Evolutionary conservation across 2,113 vertebrate genomes (phyloP), one percentile per base, ranked within the genome.

Genomic region (Noturus placidus): DNA sequence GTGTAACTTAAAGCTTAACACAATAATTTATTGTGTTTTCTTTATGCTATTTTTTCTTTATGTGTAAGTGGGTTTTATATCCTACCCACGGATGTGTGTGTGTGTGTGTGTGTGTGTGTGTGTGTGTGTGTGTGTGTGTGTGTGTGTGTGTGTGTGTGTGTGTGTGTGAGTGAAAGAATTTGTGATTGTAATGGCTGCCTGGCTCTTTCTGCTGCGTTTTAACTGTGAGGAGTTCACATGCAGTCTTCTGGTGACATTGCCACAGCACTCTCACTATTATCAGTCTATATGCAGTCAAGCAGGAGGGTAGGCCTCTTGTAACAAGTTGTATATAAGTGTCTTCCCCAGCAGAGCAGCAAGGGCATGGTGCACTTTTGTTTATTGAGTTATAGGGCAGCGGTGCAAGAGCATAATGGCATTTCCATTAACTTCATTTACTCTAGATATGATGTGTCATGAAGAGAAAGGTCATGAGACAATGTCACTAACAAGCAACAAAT

Each of bases 1-100:
- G 90, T 92, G 93, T 92, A 88, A 87, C 67, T 77, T 86, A 88
- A 91, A 87, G 72, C 33, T 85, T 90, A 86, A 87, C 85, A 84
- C 85, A 86, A 76, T 92, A 90, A 95, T 94, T 92, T 93, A 93
- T 93, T 86, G 87, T 93, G 91, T 91, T 94, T 91, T 92, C 89
- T 93, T 91, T 91, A 78, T 88, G 86, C 89, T 67, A 87, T 84
- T 79, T 91, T 94, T 91, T 92, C 89, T 93, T 91, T 91, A 78
- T 88, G 86, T 88, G 63, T 74, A 79, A 91, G 90, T 91, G 89
- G 82, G 91, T 89, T 92, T 90, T 92, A 91, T 90, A 79, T 92
- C 72, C 86, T 83, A 50, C 80, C 80, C 67, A 90, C 84, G 35
- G 82, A 90, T 92, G 88, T 50, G 91, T 91, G 86, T 76, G 59